Percentiles rank a stretch among this genome's conserved stretches.
phyloP scores from a whole-genome alignment of 1,140 invertebrate species.

The Nilaparvata lugens region DNA sequence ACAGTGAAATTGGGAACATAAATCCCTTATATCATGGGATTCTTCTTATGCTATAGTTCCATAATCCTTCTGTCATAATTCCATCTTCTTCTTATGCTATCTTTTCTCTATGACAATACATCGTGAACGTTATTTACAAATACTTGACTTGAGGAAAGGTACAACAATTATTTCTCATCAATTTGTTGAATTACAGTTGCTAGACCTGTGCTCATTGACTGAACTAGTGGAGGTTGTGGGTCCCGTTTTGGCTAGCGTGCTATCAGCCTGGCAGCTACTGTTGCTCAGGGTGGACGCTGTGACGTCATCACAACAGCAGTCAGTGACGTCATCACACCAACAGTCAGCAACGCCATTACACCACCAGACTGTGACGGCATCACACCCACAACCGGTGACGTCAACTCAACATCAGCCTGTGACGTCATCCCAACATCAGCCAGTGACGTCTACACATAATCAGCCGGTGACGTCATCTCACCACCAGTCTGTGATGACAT shows the following conservation, averaged over 20 bases:
- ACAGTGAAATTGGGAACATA: no score
- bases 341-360: no score
- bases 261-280: slow-evolving; percentile 17
- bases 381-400: background rate
- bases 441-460: background rate
- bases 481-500: background rate
- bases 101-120: no score
- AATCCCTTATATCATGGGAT: no score
- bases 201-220: slow-evolving; percentile 1
- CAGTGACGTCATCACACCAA: no score
- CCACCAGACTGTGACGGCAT: background rate
- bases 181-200: slow-evolving; percentile 8
- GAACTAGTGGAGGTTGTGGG: slow-evolving; percentile 16
- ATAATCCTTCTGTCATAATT: no score
- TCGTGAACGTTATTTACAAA: no score
- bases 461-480: background rate
- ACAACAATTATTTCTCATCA: no score
- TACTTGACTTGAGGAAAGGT: no score
- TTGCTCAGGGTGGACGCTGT: slow-evolving; percentile 13
- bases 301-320: background rate
- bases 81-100: no score
- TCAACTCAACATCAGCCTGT: background rate
- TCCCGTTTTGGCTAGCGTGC: slow-evolving; percentile 13
- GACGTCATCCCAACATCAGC: background rate
- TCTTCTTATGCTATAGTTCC: no score